A percentile compares a stretch with the other conserved stretches of the same genome.
These are phyloP conservation scores for Ameiurus melas DNA, from an alignment of 2,113 vertebrate genomes.

Conservation along the genomic window DNA sequence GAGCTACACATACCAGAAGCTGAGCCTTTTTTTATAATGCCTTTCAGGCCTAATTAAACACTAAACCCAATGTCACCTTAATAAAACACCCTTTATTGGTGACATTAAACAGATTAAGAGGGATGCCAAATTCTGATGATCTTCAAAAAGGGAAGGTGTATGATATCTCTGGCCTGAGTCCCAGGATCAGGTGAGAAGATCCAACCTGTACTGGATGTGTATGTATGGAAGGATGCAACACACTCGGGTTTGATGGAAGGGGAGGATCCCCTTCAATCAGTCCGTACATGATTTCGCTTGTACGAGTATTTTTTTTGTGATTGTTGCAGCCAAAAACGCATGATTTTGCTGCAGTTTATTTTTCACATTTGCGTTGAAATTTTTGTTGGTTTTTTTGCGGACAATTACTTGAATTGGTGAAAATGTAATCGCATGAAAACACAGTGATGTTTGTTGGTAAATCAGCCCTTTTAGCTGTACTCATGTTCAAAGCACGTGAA, in stretches of 20 bases:
- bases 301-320: too few relatives aligned
- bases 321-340: too few relatives aligned
- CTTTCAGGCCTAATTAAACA: conserved; percentile 51
- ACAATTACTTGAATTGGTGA: too few relatives aligned
- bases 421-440: too few relatives aligned
- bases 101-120: conserved; percentile 54
- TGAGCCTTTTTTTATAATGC: conserved; percentile 34
- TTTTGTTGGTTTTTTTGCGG: too few relatives aligned
- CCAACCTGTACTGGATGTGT: conserved; percentile 55
- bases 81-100: conserved; percentile 52
- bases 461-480: too few relatives aligned
- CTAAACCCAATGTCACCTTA: conserved; percentile 51
- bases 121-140: conserved; percentile 37
- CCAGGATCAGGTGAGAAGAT: conserved; percentile 51
- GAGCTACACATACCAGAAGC: conserved; percentile 3
- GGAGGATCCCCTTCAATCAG: neutral
- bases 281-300: too few relatives aligned
- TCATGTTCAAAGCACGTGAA: too few relatives aligned
- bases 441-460: too few relatives aligned
- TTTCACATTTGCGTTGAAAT: too few relatives aligned
- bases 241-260: neutral
- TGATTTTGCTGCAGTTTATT: too few relatives aligned
- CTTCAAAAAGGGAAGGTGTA: conserved; percentile 34
- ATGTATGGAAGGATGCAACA: conserved; percentile 34
- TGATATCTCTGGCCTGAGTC: conserved; percentile 43